These are phyloP conservation scores for Vombatus ursinus DNA, from an alignment of 2,113 vertebrate species.

Conservation along the genomic window DNA sequence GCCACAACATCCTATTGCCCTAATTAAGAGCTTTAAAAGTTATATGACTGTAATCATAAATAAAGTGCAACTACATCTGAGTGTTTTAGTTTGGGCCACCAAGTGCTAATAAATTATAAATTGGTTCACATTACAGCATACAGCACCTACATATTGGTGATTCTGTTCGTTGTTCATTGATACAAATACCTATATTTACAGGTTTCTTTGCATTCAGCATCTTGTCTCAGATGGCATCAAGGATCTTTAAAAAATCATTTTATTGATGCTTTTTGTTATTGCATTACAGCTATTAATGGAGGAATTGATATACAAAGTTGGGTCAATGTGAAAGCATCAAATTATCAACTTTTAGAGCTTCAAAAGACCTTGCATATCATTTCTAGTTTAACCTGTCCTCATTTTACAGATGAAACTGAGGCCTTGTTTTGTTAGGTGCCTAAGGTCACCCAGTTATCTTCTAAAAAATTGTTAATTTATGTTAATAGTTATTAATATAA, in stretches of 20 bases:
- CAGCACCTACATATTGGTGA: background rate
- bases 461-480: no score
- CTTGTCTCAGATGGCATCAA: slow-evolving; percentile 33
- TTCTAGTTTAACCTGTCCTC: background rate
- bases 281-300: background rate
- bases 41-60: slow-evolving; percentile 37
- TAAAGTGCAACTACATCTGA: background rate
- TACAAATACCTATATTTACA: background rate
- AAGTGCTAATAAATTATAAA: background rate
- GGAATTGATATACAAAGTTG: background rate
- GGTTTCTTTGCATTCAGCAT: slow-evolving; percentile 7
- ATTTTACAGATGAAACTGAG: background rate
- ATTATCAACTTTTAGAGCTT: background rate
- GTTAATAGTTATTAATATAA: no score
- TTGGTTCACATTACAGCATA: background rate
- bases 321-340: background rate
- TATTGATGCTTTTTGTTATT: background rate
- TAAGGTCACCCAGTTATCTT: no score
- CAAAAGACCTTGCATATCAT: background rate
- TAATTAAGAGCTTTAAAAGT: slow-evolving; percentile 32
- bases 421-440: background rate
- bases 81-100: background rate
- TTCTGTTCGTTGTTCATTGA: background rate
- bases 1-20: slow-evolving; percentile 14
- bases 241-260: slow-evolving; percentile 38